Evolutionary conservation across 1,140 invertebrate genomes (phyloP), one percentile per base, ranked within the genome.

Genomic region (Tetragnatha versicolor): DNA sequence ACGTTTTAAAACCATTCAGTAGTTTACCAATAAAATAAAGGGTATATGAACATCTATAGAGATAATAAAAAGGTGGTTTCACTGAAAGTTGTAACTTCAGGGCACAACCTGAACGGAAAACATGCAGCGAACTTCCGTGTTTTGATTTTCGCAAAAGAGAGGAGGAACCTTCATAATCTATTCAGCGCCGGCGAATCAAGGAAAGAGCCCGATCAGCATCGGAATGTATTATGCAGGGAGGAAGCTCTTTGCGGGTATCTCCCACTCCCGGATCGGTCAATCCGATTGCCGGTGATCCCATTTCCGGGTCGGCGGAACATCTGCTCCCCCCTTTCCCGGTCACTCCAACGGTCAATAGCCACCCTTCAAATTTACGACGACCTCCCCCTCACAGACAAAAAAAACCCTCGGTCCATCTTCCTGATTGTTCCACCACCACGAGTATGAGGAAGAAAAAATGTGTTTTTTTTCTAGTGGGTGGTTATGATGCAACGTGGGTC

Each of bases 231-330:
- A 70, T 70, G 68, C 68, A 70, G 39, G 55, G 22, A 31, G 27
- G 14, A 9, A 10, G 31, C 49, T 70, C 55, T 17, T 60, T 25
- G 55, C 55, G 29, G 55, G 35, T 27, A 42, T 6, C 45, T 12
- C 37, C 65, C 45, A 25, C 31, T n/a, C 68, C 33, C 47, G 66
- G 68, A 33, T 70, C 68, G 68, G 68, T 70, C 68, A 70, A 70
- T 70, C 66, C 68, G 17, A 55, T 70, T 70, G 7, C 33, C 45
- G 27, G 45, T 49, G 47, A 51, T 37, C 31, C 65, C 31, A 53
- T 70, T 70, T 70, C 51, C 63, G 63, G 39, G 63, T 1, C 17
- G 22, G 4, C 47, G 6, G n/a, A 66, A 49, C 63, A 49, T 66
- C 63, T 66, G 63, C 63, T 22, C 14, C 49, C 63, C 5, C n/a